phyloP scores from a whole-genome alignment of 2,113 vertebrate species.

The Nyctibius bracteatus region DNA sequence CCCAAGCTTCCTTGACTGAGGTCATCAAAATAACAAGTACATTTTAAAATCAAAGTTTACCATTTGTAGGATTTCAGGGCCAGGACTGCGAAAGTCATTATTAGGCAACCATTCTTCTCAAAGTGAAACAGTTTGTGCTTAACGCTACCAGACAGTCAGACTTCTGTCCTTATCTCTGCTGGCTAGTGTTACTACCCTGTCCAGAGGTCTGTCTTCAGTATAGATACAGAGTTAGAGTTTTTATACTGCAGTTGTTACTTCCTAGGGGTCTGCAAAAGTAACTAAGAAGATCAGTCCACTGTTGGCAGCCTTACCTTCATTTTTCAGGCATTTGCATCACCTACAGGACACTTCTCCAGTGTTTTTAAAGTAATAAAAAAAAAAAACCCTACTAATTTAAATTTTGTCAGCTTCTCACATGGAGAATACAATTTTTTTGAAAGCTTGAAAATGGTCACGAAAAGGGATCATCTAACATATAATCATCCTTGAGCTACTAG shows the following conservation, averaged over 20 bases:
- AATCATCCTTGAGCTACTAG: neutral
- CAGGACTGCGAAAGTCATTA: neutral
- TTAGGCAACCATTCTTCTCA: neutral
- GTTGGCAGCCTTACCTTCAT: neutral
- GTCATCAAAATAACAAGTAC: neutral
- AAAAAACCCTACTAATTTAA: neutral
- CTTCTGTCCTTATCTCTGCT: neutral
- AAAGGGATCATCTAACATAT: neutral
- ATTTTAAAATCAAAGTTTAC: constrained; percentile 2
- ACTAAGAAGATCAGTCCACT: neutral
- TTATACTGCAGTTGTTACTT: neutral
- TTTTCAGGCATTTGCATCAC: neutral
- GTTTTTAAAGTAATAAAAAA: neutral
- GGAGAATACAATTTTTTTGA: neutral
- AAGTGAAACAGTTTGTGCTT: neutral
- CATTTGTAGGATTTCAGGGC: neutral
- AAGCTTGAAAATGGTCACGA: neutral
- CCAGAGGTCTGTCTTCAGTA: neutral
- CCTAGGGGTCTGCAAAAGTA: neutral
- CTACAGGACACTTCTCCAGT: neutral
- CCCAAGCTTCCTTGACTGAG: neutral
- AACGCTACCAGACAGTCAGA: neutral
- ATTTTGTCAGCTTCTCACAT: neutral
- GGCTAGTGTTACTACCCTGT: neutral
- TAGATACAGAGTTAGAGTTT: neutral